These are phyloP conservation scores for Hermodice carunculata DNA, from an alignment of 2,888 invertebrate species.

Conservation along the genomic window DNA sequence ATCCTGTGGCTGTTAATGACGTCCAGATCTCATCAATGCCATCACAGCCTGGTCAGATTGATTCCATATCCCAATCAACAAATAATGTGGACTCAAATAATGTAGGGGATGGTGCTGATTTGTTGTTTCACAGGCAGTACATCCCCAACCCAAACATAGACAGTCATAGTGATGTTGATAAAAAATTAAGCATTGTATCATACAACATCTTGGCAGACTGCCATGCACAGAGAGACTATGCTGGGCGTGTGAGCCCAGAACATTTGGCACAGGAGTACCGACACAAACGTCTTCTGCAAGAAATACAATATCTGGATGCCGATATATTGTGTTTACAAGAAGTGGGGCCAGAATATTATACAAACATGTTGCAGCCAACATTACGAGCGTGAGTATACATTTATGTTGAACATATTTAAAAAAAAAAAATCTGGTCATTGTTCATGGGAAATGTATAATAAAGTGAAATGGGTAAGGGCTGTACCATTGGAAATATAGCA, in stretches of 20 bases:
- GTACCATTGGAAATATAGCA: too few species aligned
- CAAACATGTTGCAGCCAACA: conserved; percentile 45
- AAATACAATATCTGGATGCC: conserved; percentile 57
- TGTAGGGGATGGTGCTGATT: too few species aligned
- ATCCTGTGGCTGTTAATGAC: too few species aligned
- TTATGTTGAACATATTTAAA: too few species aligned
- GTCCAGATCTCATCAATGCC: too few species aligned
- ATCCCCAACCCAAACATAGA: conserved; percentile 47
- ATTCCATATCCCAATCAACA: not conserved
- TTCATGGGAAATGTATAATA: too few species aligned
- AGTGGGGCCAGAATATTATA: conserved; percentile 57
- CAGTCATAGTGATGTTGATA: conserved; percentile 38
- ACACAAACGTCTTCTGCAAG: conserved; percentile 56
- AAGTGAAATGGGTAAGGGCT: too few species aligned
- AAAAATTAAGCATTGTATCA: conserved; percentile 60
- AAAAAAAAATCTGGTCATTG: too few species aligned
- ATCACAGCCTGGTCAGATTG: not conserved
- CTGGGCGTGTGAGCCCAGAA: conserved; percentile 42
- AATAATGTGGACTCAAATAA: too few species aligned
- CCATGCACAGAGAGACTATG: conserved; percentile 48
- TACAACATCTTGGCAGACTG: conserved; percentile 68
- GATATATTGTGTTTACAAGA: conserved; percentile 69
- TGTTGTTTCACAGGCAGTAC: conserved; percentile 47
- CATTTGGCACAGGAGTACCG: conserved; percentile 53
- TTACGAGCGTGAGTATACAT: conserved; percentile 55